phyloP scores from a whole-genome alignment of 2,888 invertebrate genomes.

The Conops quadrifasciatus region DNA sequence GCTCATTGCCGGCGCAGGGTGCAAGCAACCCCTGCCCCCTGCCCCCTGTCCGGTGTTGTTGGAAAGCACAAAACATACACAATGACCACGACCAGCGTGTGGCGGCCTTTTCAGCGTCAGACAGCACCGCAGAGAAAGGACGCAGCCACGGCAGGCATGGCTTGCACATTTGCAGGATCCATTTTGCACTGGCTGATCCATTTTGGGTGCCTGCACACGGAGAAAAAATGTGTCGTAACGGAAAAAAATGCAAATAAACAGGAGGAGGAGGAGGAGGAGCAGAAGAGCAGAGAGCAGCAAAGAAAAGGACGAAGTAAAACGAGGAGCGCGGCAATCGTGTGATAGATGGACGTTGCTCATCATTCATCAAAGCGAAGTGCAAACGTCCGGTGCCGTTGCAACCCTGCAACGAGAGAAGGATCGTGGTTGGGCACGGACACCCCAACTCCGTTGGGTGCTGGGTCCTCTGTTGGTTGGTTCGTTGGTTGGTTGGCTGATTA shows the following conservation, averaged over 20 bases:
- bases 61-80: not conserved
- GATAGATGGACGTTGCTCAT: constrained; percentile 51
- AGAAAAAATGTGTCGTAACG: not conserved
- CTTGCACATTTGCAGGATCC: too few species aligned
- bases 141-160: not conserved
- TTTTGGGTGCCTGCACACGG: not conserved
- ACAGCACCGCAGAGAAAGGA: not conserved
- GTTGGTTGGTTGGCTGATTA: not conserved
- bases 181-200: too few species aligned
- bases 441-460: too few species aligned
- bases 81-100: not conserved
- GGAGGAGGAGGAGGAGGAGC: not conserved
- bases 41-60: not conserved
- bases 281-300: not conserved
- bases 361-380: constrained; percentile 62
- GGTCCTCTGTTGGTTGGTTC: not conserved
- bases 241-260: not conserved
- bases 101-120: not conserved
- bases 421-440: too few species aligned
- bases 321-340: constrained; percentile 17
- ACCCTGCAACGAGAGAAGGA: too few species aligned
- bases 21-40: not conserved
- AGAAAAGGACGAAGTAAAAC: not conserved
- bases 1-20: not conserved
- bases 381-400: constrained; percentile 49